A percentile compares a stretch with the other conserved stretches of the same genome.
These are phyloP conservation scores for Anabas testudineus DNA, from an alignment of 2,797 vertebrate species.

Conservation along the genomic window DNA sequence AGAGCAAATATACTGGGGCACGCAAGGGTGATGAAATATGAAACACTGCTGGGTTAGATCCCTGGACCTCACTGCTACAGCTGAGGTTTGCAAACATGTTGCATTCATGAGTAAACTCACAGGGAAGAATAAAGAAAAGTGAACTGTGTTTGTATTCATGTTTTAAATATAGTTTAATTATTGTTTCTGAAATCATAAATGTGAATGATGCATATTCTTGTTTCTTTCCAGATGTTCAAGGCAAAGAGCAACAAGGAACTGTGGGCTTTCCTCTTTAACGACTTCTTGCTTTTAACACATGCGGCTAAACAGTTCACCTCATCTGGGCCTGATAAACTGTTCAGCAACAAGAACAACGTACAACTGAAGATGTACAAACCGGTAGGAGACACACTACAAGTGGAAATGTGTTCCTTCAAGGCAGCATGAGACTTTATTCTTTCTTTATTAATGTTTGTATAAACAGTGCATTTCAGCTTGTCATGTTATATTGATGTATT, in stretches of 20 bases:
- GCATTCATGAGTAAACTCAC: not conserved
- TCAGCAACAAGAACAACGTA: conserved; percentile 90
- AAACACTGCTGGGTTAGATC: conserved; percentile 10
- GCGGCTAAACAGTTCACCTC: conserved; percentile 91
- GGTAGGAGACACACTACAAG: conserved; percentile 78
- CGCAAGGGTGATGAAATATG: conserved; percentile 13
- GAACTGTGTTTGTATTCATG: not conserved
- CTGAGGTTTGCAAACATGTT: too few relatives aligned
- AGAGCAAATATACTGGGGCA: not conserved
- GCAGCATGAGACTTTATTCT: not conserved
- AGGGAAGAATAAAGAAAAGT: not conserved
- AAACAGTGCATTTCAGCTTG: not conserved
- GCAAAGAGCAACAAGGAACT: conserved; percentile 96
- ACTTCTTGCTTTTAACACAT: conserved; percentile 96
- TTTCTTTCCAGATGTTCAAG: conserved; percentile 72
- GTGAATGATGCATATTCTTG: not conserved
- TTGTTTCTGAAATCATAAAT: not conserved
- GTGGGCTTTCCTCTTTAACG: conserved; percentile 94
- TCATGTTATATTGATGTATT: not conserved
- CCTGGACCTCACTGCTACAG: not conserved
- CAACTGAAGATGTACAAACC: conserved; percentile 98
- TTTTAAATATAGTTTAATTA: not conserved
- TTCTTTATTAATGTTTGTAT: not conserved
- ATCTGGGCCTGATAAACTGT: conserved; percentile 91
- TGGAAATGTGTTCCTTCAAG: not conserved